A percentile compares a stretch with the other conserved stretches of the same genome.
Conservation (phyloP, 2,113 vertebrate species). For the Danionella cerebrum region DNA sequence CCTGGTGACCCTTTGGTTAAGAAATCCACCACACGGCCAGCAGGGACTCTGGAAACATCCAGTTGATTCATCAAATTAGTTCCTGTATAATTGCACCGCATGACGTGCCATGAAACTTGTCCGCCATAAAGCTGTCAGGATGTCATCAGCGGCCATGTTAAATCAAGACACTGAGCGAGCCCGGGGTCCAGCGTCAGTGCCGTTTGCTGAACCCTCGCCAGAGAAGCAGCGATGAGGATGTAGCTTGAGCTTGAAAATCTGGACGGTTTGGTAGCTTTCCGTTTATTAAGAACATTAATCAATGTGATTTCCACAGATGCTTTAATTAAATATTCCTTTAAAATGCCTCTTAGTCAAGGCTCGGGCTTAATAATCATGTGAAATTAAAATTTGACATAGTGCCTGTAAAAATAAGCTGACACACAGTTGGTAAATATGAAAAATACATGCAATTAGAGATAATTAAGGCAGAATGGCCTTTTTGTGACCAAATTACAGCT, state of each 20-base stretch:
- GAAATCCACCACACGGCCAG: constrained; percentile 74
- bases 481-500: background rate
- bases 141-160: constrained; percentile 78
- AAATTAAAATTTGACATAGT: constrained; percentile 23
- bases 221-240: constrained; percentile 55
- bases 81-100: constrained; percentile 80
- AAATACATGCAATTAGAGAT: background rate
- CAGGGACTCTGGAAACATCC: constrained; percentile 74
- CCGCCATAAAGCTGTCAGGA: constrained; percentile 87
- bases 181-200: constrained; percentile 67
- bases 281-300: constrained; percentile 12
- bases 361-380: constrained; percentile 4
- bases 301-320: constrained; percentile 20
- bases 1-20: constrained; percentile 73
- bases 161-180: constrained; percentile 78
- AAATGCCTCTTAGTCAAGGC: constrained; percentile 19
- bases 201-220: constrained; percentile 70
- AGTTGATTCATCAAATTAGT: constrained; percentile 96
- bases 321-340: constrained; percentile 32
- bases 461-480: background rate
- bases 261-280: constrained; percentile 22
- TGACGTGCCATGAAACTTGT: constrained; percentile 79
- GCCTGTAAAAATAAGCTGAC: background rate
- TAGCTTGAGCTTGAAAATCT: constrained; percentile 16
- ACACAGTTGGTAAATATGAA: background rate